phyloP scores from a whole-genome alignment of 1,140 invertebrate species.

The Monomorium pharaonis region DNA sequence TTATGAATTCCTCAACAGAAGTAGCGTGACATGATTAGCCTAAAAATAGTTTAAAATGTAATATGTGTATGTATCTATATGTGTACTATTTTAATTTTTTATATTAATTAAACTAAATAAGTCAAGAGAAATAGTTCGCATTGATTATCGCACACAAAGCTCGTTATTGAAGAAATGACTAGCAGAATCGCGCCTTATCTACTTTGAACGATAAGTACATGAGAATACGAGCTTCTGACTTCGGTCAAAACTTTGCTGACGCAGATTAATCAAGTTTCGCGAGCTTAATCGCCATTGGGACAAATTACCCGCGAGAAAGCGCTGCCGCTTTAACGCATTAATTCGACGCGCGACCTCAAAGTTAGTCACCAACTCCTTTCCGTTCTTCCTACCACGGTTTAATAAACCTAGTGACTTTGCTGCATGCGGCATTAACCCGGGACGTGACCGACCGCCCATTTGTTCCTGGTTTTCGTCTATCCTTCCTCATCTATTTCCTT shows the following conservation, averaged over 20 bases:
- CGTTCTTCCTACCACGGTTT: conserved; percentile 71
- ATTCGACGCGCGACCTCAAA: conserved; percentile 69
- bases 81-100: neutral
- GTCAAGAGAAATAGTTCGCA: neutral
- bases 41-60: neutral
- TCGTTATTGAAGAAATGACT: neutral
- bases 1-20: neutral
- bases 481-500: conserved; percentile 44
- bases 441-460: conserved; percentile 73
- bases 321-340: conserved; percentile 56
- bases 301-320: neutral
- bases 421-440: conserved; percentile 77
- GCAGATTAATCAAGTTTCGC: conserved; percentile 44
- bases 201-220: neutral
- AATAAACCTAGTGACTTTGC: conserved; percentile 76
- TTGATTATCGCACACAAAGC: neutral
- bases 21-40: neutral
- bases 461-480: conserved; percentile 67
- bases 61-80: neutral
- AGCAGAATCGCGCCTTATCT: neutral
- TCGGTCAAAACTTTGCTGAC: neutral
- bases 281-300: conserved; percentile 23
- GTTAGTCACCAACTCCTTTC: conserved; percentile 67
- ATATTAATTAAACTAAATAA: too few species aligned
- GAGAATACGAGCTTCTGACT: neutral